Percentiles rank a stretch among this genome's conserved stretches.
These are phyloP conservation scores for Lycodopsis pacificus DNA, from an alignment of 2,797 vertebrate species.

Conservation along the genomic window DNA sequence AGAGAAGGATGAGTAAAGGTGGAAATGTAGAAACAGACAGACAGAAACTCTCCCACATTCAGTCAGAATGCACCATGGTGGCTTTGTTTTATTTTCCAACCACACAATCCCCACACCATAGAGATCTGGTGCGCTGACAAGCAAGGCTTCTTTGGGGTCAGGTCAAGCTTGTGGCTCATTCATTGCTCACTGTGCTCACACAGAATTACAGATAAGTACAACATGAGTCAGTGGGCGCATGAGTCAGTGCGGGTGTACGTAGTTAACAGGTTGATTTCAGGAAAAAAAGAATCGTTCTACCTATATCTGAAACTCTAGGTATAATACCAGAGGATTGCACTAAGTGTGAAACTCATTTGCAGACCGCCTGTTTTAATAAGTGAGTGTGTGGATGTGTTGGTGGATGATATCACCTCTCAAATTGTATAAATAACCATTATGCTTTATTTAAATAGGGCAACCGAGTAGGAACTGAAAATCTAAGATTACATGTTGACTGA, in stretches of 20 bases:
- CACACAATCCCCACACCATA: conserved; percentile 28
- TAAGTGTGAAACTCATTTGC: conserved; percentile 34
- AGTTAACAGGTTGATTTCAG: conserved; percentile 34
- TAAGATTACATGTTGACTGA: conserved; percentile 59
- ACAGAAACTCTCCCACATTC: conserved; percentile 51
- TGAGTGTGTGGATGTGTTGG: conserved; percentile 16
- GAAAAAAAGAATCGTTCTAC: conserved; percentile 28
- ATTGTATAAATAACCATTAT: conserved; percentile 62
- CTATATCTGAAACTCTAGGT: conserved; percentile 7
- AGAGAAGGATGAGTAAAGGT: conserved; percentile 47
- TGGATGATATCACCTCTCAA: conserved; percentile 43
- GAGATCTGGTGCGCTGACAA: conserved; percentile 21
- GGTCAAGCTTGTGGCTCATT: conserved; percentile 33
- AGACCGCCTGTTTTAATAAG: conserved; percentile 13
- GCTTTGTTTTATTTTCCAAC: conserved; percentile 62
- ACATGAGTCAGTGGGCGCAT: conserved; percentile 61
- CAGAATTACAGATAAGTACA: conserved; percentile 49
- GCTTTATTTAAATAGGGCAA: conserved; percentile 18
- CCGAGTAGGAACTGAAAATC: conserved; percentile 28
- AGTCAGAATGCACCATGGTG: conserved; percentile 39
- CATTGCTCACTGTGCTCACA: conserved; percentile 31
- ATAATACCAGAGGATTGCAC: conserved; percentile 30
- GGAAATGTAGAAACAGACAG: conserved; percentile 44
- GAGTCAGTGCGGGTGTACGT: conserved; percentile 47
- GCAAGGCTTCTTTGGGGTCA: conserved; percentile 45